Evolutionary conservation across 2,113 vertebrate genomes (phyloP).

Genomic region (Dipodomys stephensi): DNA sequence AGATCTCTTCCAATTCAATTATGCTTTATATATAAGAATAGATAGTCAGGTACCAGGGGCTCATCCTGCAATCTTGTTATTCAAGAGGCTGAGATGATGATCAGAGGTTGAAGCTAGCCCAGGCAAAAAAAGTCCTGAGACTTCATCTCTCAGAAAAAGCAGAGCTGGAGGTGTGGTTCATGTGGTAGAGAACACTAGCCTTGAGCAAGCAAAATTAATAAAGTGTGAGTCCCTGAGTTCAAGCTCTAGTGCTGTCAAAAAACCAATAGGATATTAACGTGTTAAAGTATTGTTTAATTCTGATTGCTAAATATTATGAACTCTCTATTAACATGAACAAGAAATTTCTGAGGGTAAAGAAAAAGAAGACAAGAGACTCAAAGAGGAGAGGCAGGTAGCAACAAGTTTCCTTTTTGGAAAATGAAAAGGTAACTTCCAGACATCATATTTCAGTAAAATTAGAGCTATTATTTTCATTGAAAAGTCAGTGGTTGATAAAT

Average conservation of each 20-base stretch:
- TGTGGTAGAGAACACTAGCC: too few species aligned
- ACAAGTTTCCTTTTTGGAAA: conserved; percentile 15
- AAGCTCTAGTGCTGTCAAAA: too few species aligned
- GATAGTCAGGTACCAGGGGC: too few species aligned
- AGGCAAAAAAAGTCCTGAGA: too few species aligned
- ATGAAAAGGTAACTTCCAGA: neutral
- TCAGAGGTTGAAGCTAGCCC: too few species aligned
- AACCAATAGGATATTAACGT: neutral
- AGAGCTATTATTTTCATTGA: conserved; percentile 36
- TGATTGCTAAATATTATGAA: conserved; percentile 3
- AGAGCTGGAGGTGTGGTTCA: too few species aligned
- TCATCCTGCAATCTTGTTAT: too few species aligned
- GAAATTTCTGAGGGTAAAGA: conserved; percentile 9
- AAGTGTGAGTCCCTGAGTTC: too few species aligned
- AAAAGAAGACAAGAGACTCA: neutral
- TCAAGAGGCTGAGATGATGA: too few species aligned
- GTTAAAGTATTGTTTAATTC: neutral
- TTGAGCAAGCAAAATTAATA: too few species aligned
- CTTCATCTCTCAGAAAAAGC: neutral
- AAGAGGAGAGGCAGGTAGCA: neutral
- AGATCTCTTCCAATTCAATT: neutral
- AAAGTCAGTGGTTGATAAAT: neutral
- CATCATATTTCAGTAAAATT: neutral
- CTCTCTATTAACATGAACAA: neutral
- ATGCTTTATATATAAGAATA: conserved; percentile 16